These are phyloP conservation scores for Ormyrus rosae DNA, from an alignment of 2,888 invertebrate species.

Conservation along the genomic window DNA sequence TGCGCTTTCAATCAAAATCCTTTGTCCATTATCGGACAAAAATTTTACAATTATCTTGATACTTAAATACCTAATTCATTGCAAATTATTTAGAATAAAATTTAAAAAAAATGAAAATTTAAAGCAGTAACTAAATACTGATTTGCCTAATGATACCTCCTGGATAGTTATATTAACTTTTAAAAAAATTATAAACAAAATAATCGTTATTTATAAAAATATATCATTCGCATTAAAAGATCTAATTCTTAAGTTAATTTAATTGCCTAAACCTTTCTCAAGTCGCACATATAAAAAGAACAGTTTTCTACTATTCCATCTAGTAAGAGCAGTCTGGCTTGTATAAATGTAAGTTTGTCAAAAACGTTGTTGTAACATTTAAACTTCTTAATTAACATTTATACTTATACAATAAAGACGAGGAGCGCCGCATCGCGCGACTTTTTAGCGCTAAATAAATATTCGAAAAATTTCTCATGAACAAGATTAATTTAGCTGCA, in stretches of 20 bases:
- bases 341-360: conserved; percentile 25
- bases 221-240: conserved; percentile 10
- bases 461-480: conserved; percentile 20
- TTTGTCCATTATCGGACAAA: neutral
- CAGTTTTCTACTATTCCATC: conserved; percentile 23
- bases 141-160: neutral
- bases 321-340: conserved; percentile 26
- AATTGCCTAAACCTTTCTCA: conserved; percentile 21
- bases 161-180: neutral
- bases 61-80: neutral
- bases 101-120: neutral
- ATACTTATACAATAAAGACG: conserved; percentile 20
- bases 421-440: neutral
- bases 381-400: conserved; percentile 35
- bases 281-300: conserved; percentile 45
- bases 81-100: neutral
- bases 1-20: neutral
- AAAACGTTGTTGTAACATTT: conserved; percentile 38
- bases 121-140: neutral
- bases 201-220: conserved; percentile 29
- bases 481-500: conserved; percentile 40
- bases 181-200: conserved; percentile 17
- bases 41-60: neutral
- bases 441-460: conserved; percentile 35
- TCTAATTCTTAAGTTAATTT: conserved; percentile 33